phyloP scores from a whole-genome alignment of 2,888 invertebrate genomes.

The Eueremaeus valkanovi region DNA sequence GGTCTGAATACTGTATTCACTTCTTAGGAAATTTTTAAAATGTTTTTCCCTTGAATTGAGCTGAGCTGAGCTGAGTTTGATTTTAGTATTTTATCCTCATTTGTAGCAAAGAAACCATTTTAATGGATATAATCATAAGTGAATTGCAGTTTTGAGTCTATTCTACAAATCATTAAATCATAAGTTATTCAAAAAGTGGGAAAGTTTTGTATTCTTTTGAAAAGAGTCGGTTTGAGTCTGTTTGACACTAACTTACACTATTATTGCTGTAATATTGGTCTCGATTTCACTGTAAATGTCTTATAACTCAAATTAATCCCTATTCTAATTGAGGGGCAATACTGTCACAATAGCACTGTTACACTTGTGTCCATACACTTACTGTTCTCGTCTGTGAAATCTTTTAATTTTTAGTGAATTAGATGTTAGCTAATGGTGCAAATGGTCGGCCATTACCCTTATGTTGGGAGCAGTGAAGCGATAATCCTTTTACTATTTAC shows the following conservation, averaged over 20 bases:
- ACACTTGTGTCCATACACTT: too few species aligned
- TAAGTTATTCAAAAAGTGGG: not conserved
- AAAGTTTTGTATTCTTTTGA: not conserved
- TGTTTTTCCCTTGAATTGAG: not conserved
- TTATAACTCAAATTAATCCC: too few species aligned
- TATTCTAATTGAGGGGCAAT: too few species aligned
- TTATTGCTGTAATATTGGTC: too few species aligned
- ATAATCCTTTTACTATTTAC: slow-evolving; percentile 24
- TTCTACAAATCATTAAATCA: not conserved
- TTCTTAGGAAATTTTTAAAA: not conserved
- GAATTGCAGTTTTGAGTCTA: not conserved
- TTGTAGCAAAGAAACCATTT: not conserved
- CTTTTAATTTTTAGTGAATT: too few species aligned
- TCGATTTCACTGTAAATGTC: too few species aligned
- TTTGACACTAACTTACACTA: too few species aligned
- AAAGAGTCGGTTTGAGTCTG: not conserved
- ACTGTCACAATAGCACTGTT: too few species aligned
- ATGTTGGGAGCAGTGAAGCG: slow-evolving; percentile 27
- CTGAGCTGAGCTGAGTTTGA: slow-evolving; percentile 11
- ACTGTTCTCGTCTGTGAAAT: slow-evolving; percentile 18
- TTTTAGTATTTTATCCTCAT: not conserved
- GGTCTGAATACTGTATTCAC: not conserved
- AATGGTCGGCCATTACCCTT: slow-evolving; percentile 31
- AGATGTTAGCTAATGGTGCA: slow-evolving; percentile 12
- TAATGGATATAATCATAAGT: not conserved